Base-by-base conservation (phyloP, 2,797 vertebrate genomes). In the Typhlichthys eigenmanni region DNA sequence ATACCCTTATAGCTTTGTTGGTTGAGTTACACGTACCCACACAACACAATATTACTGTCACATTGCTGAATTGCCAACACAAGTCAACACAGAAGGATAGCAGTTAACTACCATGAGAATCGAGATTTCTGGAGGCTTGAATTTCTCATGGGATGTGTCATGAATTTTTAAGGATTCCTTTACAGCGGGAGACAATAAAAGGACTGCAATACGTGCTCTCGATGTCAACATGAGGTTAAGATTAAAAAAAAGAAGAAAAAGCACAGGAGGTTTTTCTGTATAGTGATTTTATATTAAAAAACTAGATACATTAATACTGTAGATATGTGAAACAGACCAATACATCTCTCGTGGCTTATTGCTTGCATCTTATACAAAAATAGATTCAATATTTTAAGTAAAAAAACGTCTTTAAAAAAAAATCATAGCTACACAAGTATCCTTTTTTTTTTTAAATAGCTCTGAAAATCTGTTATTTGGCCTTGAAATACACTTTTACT, bases 111-210 rank as follows among this genome's bases (percentile, higher is more conserved):
- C 52, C 19, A 10, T 24, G 17, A 29, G 8, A 24, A 54, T 11
- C 52, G 12, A 29, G 10, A 54, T 17, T 29, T 53, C 9, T 24
- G 8, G 13, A 32, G 19, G 19, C 47, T 60, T 47, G 47, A 14
- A 13, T 60, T 48, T 49, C 19, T 32, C 24, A 32, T 14, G 11
- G 47, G 1, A 47, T 12, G 24, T 49, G 48, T 14, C 47, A 49
- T 60, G 58, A 47, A 58, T 58, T 58, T 47, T 58, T 29, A 58
- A 47, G 16, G 24, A 54, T 19, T 19, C 17, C 2, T 54, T 54
- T 17, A 54, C 52, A 54, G 19, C 24, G 52, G 17, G 3, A 24
- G 52, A 54, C 38, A 43, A 43, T 43, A 43, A 43, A 43, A 43
- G 8, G 38, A 24, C 17, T 32, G 32, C 24, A 49, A 29, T 48